Base-by-base conservation (phyloP, 2,797 vertebrate genomes). In the Characodon lateralis region DNA sequence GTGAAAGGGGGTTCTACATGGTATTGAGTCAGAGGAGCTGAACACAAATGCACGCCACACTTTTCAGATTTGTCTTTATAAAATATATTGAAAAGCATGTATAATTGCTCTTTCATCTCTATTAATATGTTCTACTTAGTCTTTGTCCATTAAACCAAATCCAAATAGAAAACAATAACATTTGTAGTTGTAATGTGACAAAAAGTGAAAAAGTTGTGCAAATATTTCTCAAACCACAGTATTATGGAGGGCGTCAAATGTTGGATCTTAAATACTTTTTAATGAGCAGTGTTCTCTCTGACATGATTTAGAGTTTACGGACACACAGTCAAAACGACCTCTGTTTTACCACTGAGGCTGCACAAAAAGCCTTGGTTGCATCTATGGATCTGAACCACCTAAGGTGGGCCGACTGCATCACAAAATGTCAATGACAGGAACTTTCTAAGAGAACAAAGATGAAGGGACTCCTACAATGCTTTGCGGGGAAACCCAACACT, bases 401-500 rank as follows among this genome's bases (percentile, higher is more conserved):
- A 41, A 59, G 82, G 71, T 12, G 26, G 72, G 73, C 71, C 74
- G 69, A 84, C 79, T 59, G 74, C 76, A 74, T 69, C 71, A 80
- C 74, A 73, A 79, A 73, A 77, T 82, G 81, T 83, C 75, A 70
- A 22, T 66, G 50, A 80, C 68, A 50, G 74, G 66, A 51, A 79
- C 77, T 83, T 86, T 85, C 76, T 85, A 78, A 48, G 51, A 79
- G 70, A 89, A 90, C 88, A 88, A 90, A 89, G 89, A 89, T 76
- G 84, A 85, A 61, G 43, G 20, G 73, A 73, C 88, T 83, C 80
- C 88, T 79, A 92, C 91, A 89, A 92, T 88, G 91, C 85, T 87
- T 80, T 53, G 70, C 77, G 77, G 85, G 88, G 91, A 93, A 93
- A 94, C 93, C 92, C 91, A 92, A 94, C 89, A 90, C 93, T 88